Base-by-base conservation (phyloP, 2,888 invertebrate genomes). In the Mythimna loreyi region DNA sequence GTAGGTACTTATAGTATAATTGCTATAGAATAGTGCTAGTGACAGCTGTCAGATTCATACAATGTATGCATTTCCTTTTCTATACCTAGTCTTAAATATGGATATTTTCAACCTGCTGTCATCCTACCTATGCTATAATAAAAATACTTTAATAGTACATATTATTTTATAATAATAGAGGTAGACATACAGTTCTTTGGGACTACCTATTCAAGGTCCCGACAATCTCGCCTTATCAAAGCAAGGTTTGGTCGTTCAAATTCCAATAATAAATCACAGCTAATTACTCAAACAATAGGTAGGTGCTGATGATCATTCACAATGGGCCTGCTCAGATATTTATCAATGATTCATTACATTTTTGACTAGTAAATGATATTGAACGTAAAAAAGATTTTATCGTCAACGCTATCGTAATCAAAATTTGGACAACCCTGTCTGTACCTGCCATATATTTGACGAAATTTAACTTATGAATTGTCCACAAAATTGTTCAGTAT, bases 391-490 rank as follows among this genome's bases (percentile, higher is more conserved):
- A 5, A 45, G 50, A 60, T 68, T 52, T 40, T 68, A 72, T 78
- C 67, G 62, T 13, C 16, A 13, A 7, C n/a, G 30, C 1, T 74
- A 65, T 78, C 62, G 19, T 23, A 71, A 77, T 77, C 70, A 47
- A 63, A 63, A 58, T 50, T 53, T 75, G 83, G 90, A 36, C 90
- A 92, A 64, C 93, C 92, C 92, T 93, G 86, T 28, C 25, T 28
- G 43, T 73, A 78, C 78, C 84, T 74, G 78, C 81, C 69, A 71
- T 67, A 78, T 68, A 71, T 65, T 79, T 80, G 77, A 71, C 80
- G 86, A 85, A 91, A 92, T 92, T 92, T 92, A 93, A 93, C 84
- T 80, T 75, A 83, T 76, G 81, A 77, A 70, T 85, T 57, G 62
- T 68, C 52, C 66, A 72, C 72, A 83, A 87, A 86, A 25, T 77